Evolutionary conservation across 2,888 invertebrate species (phyloP).

Genomic region (Heteromyza rotundicornis): DNA sequence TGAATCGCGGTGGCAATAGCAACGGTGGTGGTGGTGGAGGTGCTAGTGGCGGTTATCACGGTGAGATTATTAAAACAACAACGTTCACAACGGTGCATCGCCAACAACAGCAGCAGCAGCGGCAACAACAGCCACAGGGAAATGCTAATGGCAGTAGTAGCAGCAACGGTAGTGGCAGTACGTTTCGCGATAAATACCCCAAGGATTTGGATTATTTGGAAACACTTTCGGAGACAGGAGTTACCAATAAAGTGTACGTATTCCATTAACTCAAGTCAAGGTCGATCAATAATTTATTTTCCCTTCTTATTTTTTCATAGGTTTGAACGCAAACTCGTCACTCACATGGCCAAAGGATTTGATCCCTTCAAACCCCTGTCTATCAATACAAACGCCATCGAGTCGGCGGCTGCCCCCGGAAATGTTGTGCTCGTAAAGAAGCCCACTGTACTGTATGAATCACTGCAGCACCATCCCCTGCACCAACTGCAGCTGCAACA

Average conservation of each 20-base stretch:
- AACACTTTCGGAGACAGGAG: slow-evolving; percentile 59
- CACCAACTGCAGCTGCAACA: slow-evolving; percentile 44
- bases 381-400: slow-evolving; percentile 48
- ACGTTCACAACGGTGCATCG: slow-evolving; percentile 3
- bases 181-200: slow-evolving; percentile 53
- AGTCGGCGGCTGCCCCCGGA: slow-evolving; percentile 30
- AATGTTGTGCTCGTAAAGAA: slow-evolving; percentile 42
- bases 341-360: slow-evolving; percentile 58
- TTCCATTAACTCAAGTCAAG: not conserved
- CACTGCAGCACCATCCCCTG: slow-evolving; percentile 55
- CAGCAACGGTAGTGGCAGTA: slow-evolving; percentile 31
- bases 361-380: slow-evolving; percentile 60
- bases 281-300: too few relatives aligned
- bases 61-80: slow-evolving; percentile 1
- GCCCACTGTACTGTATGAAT: slow-evolving; percentile 53
- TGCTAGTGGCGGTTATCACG: slow-evolving; percentile 23
- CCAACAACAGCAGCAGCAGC: slow-evolving; percentile 11
- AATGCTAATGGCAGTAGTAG: slow-evolving; percentile 22
- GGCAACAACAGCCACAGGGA: slow-evolving; percentile 25
- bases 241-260: slow-evolving; percentile 61
- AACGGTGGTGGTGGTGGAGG: slow-evolving; percentile 33
- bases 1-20: slow-evolving; percentile 35
- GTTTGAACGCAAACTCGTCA: slow-evolving; percentile 59
- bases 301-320: slow-evolving; percentile 32
- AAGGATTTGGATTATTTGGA: slow-evolving; percentile 59